Conservation (phyloP, 2,797 vertebrate species). For the Poeciliopsis infans region DNA sequence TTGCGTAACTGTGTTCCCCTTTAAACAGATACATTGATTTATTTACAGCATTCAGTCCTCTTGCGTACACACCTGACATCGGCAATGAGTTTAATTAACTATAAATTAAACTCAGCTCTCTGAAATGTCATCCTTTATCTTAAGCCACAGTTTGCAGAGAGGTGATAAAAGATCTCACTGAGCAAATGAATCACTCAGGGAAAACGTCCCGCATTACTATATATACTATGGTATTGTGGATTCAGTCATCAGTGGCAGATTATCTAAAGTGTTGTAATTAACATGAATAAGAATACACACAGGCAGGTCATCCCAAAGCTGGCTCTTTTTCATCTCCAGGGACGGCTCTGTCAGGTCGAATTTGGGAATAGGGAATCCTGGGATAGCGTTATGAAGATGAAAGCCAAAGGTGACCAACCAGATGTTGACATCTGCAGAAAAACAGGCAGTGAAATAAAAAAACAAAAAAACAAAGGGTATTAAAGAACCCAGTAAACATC, state of each 20-base stretch:
- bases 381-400: slow-evolving; percentile 98
- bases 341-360: slow-evolving; percentile 95
- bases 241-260: background rate
- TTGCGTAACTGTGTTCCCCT: background rate
- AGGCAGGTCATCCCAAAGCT: slow-evolving; percentile 97
- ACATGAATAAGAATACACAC: slow-evolving; percentile 75
- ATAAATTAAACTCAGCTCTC: background rate
- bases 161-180: background rate
- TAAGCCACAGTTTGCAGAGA: background rate
- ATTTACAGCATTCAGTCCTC: background rate
- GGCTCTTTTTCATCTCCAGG: slow-evolving; percentile 95
- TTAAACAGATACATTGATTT: background rate
- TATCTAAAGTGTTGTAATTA: background rate
- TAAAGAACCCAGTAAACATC: background rate
- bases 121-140: background rate
- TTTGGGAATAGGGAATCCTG: slow-evolving; percentile 95
- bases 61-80: background rate
- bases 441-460: background rate
- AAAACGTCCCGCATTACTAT: background rate
- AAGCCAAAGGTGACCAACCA: slow-evolving; percentile 99
- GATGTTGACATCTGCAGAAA: slow-evolving; percentile 92
- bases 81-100: background rate
- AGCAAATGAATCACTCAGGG: background rate
- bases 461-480: background rate
- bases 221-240: background rate